phyloP scores from a whole-genome alignment of 1,140 invertebrate genomes.

The Pararge aegeria region DNA sequence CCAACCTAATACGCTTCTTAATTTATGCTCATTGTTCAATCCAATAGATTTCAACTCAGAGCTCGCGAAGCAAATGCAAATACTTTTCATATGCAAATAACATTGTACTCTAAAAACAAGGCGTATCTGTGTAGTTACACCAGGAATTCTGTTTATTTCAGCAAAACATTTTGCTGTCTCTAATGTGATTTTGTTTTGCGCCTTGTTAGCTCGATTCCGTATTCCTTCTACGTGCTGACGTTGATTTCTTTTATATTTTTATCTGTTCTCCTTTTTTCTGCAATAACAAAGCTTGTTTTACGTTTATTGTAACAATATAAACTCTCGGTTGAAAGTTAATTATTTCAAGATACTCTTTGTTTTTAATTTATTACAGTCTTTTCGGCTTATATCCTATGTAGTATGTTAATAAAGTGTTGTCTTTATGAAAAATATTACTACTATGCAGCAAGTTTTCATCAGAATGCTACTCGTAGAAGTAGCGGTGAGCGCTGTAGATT shows the following conservation, averaged over 20 bases:
- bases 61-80: conserved; percentile 15
- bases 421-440: too few relatives aligned
- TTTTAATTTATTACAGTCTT: too few relatives aligned
- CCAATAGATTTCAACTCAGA: neutral
- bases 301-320: neutral
- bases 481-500: too few relatives aligned
- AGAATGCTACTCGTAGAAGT: too few relatives aligned
- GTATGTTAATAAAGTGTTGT: too few relatives aligned
- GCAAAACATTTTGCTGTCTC: conserved; percentile 16
- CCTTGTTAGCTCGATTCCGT: conserved; percentile 13
- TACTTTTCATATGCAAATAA: conserved; percentile 29
- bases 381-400: too few relatives aligned
- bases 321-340: too few relatives aligned
- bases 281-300: neutral
- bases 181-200: conserved; percentile 22
- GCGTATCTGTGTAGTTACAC: conserved; percentile 18
- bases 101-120: conserved; percentile 22
- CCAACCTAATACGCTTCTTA: neutral
- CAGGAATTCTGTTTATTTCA: conserved; percentile 23
- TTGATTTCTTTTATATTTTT: conserved; percentile 11
- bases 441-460: too few relatives aligned
- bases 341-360: too few relatives aligned
- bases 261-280: neutral
- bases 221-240: neutral
- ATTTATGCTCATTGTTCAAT: conserved; percentile 1